Conservation (phyloP, 2,113 vertebrate genomes). For the Colistium nudipinnis region DNA sequence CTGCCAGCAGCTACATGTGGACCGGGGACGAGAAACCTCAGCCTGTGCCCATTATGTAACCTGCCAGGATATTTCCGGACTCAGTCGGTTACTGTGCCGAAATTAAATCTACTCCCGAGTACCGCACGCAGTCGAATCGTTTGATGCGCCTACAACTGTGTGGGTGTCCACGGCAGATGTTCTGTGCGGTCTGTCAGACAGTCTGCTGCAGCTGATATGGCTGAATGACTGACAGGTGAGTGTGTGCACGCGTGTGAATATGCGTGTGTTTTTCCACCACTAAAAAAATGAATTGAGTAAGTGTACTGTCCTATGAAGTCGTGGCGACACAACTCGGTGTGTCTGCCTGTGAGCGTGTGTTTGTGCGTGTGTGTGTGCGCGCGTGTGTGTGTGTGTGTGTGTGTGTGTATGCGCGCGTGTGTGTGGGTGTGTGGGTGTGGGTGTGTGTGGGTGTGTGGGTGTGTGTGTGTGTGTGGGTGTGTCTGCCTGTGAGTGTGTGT, state of each 20-base stretch:
- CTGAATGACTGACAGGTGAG: slow-evolving; percentile 61
- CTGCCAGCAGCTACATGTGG: slow-evolving; percentile 29
- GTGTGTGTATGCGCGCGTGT: not conserved
- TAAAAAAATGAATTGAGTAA: not conserved
- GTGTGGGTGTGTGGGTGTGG: not conserved
- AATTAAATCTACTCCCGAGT: slow-evolving; percentile 26
- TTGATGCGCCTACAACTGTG: slow-evolving; percentile 15
- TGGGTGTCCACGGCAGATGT: slow-evolving; percentile 56
- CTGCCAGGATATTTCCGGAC: too few relatives aligned
- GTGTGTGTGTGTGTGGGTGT: too few relatives aligned
- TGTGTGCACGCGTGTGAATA: slow-evolving; percentile 2
- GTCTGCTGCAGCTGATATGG: slow-evolving; percentile 60
- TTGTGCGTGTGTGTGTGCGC: not conserved
- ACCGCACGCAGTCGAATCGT: slow-evolving; percentile 12
- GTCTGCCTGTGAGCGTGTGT: not conserved
- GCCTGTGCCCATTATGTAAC: slow-evolving; percentile 15
- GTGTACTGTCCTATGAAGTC: not conserved
- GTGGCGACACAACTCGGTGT: not conserved
- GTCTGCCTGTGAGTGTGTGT: not conserved
- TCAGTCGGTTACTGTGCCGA: too few relatives aligned
- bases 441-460: not conserved
- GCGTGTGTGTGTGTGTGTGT: not conserved
- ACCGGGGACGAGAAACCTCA: slow-evolving; percentile 10
- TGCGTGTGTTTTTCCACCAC: not conserved
- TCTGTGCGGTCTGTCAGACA: slow-evolving; percentile 59